These are phyloP conservation scores for Blastobasis adustella DNA, from an alignment of 2,888 invertebrate species.

Conservation along the genomic window DNA sequence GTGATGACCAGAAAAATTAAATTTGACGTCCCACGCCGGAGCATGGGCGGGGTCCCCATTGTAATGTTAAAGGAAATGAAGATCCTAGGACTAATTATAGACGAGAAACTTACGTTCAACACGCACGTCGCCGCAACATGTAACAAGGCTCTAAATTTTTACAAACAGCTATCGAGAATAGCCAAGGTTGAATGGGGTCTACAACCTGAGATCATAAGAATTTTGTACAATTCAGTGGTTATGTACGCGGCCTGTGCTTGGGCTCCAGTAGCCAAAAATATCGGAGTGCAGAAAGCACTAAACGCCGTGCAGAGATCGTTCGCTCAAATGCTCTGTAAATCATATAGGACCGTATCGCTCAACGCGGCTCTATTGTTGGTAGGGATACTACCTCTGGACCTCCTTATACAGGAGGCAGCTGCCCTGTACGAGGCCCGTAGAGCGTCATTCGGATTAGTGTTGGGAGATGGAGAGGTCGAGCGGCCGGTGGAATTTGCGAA, in stretches of 20 bases:
- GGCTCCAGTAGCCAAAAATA: background rate
- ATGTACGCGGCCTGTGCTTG: background rate
- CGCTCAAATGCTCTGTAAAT: background rate
- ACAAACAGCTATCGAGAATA: no score
- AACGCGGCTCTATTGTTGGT: background rate
- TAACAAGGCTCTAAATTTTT: background rate
- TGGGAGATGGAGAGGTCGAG: no score
- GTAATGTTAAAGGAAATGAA: background rate
- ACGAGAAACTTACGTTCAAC: no score
- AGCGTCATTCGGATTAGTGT: background rate
- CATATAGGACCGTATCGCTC: background rate
- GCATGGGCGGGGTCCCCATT: background rate
- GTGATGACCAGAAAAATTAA: constrained; percentile 7
- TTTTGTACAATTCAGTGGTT: background rate
- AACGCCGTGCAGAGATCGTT: background rate
- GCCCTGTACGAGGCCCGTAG: background rate
- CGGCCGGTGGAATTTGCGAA: no score
- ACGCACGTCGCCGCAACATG: no score
- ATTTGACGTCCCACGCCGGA: background rate
- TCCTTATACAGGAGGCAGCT: background rate
- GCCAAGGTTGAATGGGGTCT: no score
- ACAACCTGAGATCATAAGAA: background rate
- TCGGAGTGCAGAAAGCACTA: background rate
- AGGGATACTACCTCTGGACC: no score
- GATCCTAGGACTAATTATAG: background rate